These are phyloP conservation scores for Oxygymnocypris stewartii DNA, from an alignment of 2,113 vertebrate species.

Conservation along the genomic window DNA sequence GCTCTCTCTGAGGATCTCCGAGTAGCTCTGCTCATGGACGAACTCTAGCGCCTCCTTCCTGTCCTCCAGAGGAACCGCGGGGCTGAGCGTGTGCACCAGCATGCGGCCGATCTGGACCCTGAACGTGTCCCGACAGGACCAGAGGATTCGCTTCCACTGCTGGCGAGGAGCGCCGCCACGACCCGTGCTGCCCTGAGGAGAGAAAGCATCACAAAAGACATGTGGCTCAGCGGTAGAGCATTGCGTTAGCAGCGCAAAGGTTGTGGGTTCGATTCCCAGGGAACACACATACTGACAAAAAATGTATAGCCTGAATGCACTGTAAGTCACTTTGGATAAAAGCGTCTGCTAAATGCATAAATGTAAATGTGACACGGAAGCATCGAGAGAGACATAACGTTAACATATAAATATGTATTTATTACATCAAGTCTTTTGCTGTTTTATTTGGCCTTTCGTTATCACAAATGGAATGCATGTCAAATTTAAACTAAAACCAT, in stretches of 20 bases:
- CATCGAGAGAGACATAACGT: background rate
- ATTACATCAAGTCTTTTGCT: background rate
- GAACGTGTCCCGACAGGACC: slow-evolving; percentile 89
- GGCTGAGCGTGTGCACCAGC: slow-evolving; percentile 87
- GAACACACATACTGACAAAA: no score
- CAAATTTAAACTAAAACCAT: no score
- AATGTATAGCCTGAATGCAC: no score
- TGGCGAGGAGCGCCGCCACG: slow-evolving; percentile 79
- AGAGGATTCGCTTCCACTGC: slow-evolving; percentile 88
- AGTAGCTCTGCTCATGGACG: slow-evolving; percentile 80
- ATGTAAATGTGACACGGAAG: background rate
- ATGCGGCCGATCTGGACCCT: slow-evolving; percentile 88
- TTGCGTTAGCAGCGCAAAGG: no score
- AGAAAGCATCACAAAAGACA: slow-evolving; percentile 9
- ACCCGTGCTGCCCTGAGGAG: slow-evolving; percentile 71
- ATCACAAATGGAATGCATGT: background rate
- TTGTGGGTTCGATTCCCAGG: no score
- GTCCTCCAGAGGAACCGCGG: slow-evolving; percentile 75
- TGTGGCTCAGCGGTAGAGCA: no score
- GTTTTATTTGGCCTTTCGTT: background rate
- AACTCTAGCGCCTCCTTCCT: slow-evolving; percentile 87
- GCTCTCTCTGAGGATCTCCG: slow-evolving; percentile 91
- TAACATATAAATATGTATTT: background rate
- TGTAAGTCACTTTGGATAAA: no score
- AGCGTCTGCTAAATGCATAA: no score